Conservation (phyloP, 2,888 invertebrate genomes). For the Epiblema foenella region DNA sequence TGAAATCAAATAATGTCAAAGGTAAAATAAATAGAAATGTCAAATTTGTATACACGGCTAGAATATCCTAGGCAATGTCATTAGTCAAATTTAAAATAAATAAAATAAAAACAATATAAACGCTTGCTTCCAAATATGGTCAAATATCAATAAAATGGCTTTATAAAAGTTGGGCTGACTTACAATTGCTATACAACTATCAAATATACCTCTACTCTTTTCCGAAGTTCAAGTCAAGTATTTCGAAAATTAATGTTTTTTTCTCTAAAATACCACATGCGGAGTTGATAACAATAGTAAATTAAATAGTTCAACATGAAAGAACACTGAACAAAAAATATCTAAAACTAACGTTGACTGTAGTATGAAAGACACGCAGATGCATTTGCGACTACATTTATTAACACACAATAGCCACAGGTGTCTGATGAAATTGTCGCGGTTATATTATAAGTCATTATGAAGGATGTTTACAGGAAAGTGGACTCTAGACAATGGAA, state of each 20-base stretch:
- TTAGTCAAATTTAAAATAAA: no score
- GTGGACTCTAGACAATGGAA: constrained; percentile 2
- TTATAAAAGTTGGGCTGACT: no score
- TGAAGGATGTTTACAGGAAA: constrained; percentile 15
- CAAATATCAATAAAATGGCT: no score
- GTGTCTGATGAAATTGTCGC: neutral
- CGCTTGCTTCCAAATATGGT: no score
- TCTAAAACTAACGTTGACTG: neutral
- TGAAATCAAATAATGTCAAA: no score
- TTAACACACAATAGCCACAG: constrained; percentile 20
- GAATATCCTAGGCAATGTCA: no score
- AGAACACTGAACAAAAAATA: neutral
- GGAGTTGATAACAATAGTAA: no score
- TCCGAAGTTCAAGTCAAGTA: neutral
- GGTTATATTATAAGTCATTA: neutral
- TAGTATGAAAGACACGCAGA: neutral
- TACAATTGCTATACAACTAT: neutral
- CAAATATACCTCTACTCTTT: neutral
- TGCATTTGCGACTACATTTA: neutral
- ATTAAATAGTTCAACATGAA: neutral
- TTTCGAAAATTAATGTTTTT: no score
- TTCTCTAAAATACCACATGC: no score
- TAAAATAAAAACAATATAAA: no score
- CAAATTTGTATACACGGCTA: no score
- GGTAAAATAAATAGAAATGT: no score